Evolutionary conservation across 2,797 vertebrate species (phyloP), one percentile per base, ranked within the genome.

Genomic region (Gymnodraco acuticeps): DNA sequence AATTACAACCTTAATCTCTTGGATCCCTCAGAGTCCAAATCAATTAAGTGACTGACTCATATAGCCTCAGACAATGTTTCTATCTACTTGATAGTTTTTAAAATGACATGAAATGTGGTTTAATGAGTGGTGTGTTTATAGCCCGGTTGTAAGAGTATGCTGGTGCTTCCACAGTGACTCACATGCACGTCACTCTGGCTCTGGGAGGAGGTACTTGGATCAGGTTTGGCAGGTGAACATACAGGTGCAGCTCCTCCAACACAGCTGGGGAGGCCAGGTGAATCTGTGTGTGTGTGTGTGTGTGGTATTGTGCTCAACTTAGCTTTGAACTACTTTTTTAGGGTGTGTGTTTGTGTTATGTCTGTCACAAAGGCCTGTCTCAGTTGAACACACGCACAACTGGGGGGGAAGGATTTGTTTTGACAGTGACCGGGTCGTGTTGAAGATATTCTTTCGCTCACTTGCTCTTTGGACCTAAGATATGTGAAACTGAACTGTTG

Each of bases 201-300:
- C 6, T 0, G 1, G 80, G 85, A 68, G 85, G 87, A 89, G 89
- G 77, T 13, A 47, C 86, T 70, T 77, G 78, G 82, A 95, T 93
- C 94, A 84, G 90, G 95, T 95, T 95, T 93, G 88, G 75, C 94
- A 91, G 86, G 92, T 92, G 83, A 76, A 66, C 77, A 79, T 82
- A 81, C 85, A 90, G 88, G 92, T 89, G 92, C 82, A 92, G 73
- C 79, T 81, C 75, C 60, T 69, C n/a, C 16, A 86, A 78, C 77
- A 81, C 87, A 81, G 87, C 90, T 91, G 91, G 84, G 78, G 23
- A 46, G 60, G 69, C 70, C 15, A 62, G 53, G 31, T 89, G 84
- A 81, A 63, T 80, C 72, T 60, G 51, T 80, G 66, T 78, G 70
- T 77, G 23, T 27, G 23, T 71, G 69, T 60, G 54, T 80, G 27